Evolutionary conservation across 2,888 invertebrate genomes (phyloP), one percentile per base, ranked within the genome.

Genomic region (Euplagia quadripunctaria): DNA sequence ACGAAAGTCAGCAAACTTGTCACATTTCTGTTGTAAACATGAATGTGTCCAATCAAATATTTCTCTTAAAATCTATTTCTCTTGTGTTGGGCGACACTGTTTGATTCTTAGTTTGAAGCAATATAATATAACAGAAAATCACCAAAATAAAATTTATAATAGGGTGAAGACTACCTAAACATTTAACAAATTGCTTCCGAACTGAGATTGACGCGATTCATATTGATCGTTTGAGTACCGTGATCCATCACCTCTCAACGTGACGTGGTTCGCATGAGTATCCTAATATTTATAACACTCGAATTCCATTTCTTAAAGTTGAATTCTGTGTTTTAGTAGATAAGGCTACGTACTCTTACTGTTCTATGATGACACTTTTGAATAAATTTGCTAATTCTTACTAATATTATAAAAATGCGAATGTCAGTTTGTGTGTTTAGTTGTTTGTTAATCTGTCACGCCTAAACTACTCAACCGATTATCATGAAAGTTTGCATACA

Each of bases 181-280:
- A 66, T 20, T 66, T 66, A 67, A 67, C 66, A 67, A 63, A 63
- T 52, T 17, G 11, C 58, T 67, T 67, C 41, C 49, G 41, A 42
- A 61, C 42, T 11, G 41, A 61, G n/a, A 63, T 42, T 61, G 61
- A 51, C 51, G 43, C 43, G 52, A 68, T 31, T 11, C 20, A 17
- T 64, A 72, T 72, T 64, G 72, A 72, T 72, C 72, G 68, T 64
- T 42, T 64, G 46, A 55, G 64, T 43, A 51, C 64, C 43, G 68
- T 55, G 64, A 72, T 72, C 72, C 68, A 72, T 72, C 68, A 72
- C 20, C 17, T 64, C 43, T 68, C 20, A 43, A n/a, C 20, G 31
- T 63, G 67, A 68, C 68, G 52, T 61, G 51, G 52, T 31, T 52
- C 67, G 63, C 61, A 41, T 67, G 46, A 66, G 20, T 49, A 51